phyloP scores from a whole-genome alignment of 2,888 invertebrate genomes.

The Leptinotarsa juncta region DNA sequence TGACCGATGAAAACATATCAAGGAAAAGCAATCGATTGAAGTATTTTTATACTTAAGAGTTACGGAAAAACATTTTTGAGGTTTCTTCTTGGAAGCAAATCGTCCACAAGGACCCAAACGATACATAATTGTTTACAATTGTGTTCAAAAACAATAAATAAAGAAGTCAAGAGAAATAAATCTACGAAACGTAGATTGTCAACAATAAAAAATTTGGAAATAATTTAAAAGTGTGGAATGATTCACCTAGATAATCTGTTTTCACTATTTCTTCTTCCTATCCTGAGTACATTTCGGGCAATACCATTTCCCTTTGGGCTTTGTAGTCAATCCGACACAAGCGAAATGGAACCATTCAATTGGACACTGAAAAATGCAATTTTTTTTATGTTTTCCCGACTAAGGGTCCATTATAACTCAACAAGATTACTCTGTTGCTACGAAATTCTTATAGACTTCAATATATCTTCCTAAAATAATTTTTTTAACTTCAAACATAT shows the following conservation, averaged over 20 bases:
- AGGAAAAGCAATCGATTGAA: neutral
- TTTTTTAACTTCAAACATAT: too few relatives aligned
- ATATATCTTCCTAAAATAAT: too few relatives aligned
- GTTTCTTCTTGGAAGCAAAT: neutral
- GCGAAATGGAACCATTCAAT: conserved; percentile 98
- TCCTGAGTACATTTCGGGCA: conserved; percentile 92
- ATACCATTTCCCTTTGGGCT: conserved; percentile 96
- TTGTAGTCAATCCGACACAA: conserved; percentile 89
- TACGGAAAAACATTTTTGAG: neutral
- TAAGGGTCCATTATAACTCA: too few relatives aligned
- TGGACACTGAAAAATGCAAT: conserved; percentile 71
- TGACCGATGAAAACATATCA: too few relatives aligned
- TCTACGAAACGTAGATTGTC: neutral
- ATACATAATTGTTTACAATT: neutral
- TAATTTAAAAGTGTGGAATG: conserved; percentile 39
- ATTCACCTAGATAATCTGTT: conserved; percentile 29
- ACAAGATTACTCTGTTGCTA: too few relatives aligned
- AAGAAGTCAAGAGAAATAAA: neutral
- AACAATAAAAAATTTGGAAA: conserved; percentile 15
- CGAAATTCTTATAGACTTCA: too few relatives aligned
- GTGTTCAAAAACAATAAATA: conserved; percentile 9
- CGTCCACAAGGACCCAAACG: neutral
- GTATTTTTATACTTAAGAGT: neutral
- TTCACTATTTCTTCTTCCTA: conserved; percentile 80
- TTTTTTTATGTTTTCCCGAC: neutral